phyloP scores from a whole-genome alignment of 1,140 invertebrate genomes.

The Pygmarrhopalites habei region DNA sequence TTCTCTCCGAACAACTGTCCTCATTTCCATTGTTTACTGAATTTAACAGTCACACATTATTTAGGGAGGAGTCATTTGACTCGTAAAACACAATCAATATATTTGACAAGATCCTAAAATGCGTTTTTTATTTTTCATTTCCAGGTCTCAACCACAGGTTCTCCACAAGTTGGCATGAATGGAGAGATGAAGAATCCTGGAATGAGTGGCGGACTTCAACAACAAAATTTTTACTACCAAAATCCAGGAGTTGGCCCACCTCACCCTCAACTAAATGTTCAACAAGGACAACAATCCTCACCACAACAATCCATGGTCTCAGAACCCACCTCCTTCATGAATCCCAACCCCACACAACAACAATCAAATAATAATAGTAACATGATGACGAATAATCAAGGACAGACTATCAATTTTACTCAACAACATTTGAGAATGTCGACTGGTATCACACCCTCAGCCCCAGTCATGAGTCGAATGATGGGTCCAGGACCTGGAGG shows the following conservation, averaged over 20 bases:
- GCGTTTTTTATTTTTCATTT: neutral
- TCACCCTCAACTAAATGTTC: constrained; percentile 8
- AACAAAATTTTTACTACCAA: constrained; percentile 25
- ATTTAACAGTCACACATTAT: too few relatives aligned
- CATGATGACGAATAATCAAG: constrained; percentile 16
- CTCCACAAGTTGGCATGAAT: constrained; percentile 15
- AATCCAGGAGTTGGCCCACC: constrained; percentile 6
- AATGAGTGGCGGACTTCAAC: constrained; percentile 2
- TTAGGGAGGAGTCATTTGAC: too few relatives aligned
- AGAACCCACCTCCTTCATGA: constrained; percentile 1
- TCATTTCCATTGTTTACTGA: too few relatives aligned
- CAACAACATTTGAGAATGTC: constrained; percentile 36
- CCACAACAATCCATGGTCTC: neutral
- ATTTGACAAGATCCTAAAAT: too few relatives aligned
- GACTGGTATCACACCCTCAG: neutral
- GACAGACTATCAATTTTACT: constrained; percentile 39
- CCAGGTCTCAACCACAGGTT: constrained; percentile 14
- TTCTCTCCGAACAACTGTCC: too few relatives aligned
- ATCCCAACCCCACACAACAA: constrained; percentile 8
- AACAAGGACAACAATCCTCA: neutral
- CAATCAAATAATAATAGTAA: neutral
- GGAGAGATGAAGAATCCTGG: constrained; percentile 10
- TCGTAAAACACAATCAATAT: too few relatives aligned
- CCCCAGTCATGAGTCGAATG: constrained; percentile 4
- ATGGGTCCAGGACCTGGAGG: constrained; percentile 6